A percentile compares a stretch with the other conserved stretches of the same genome.
Evolutionary conservation across 2,888 invertebrate species (phyloP).

Genomic region (Zaprionus obscuricornis): DNA sequence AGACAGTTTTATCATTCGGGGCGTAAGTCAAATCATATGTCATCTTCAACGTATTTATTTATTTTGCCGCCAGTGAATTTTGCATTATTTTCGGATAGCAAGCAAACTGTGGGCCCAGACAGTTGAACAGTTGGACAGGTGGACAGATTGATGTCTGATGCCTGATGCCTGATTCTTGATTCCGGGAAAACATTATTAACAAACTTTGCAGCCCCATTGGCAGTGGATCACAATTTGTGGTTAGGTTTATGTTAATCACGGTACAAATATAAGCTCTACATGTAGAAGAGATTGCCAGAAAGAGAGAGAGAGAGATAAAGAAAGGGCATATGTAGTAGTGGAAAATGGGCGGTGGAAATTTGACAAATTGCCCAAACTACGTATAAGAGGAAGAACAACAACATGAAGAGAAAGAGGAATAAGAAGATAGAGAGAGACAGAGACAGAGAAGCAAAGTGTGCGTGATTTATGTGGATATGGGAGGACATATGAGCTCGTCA

Average conservation of each 20-base stretch:
- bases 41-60: constrained; percentile 71
- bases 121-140: constrained; percentile 31
- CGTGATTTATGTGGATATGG: constrained; percentile 47
- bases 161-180: background rate
- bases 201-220: constrained; percentile 58
- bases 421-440: no score
- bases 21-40: constrained; percentile 72
- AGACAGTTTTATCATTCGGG: constrained; percentile 73
- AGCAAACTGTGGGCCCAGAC: background rate
- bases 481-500: background rate
- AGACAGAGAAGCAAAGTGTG: constrained; percentile 2
- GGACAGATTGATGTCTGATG: constrained; percentile 55
- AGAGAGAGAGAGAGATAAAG: constrained; percentile 12
- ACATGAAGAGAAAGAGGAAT: background rate
- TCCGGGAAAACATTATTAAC: constrained; percentile 64
- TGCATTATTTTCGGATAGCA: background rate
- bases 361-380: constrained; percentile 71
- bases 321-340: constrained; percentile 1
- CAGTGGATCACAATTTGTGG: constrained; percentile 69
- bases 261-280: no score
- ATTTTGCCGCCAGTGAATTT: constrained; percentile 59
- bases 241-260: constrained; percentile 74
- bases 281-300: background rate
- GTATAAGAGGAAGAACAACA: constrained; percentile 27
- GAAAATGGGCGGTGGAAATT: constrained; percentile 49